phyloP scores from a whole-genome alignment of 2,888 invertebrate species.

The Stenichneumon culpator region DNA sequence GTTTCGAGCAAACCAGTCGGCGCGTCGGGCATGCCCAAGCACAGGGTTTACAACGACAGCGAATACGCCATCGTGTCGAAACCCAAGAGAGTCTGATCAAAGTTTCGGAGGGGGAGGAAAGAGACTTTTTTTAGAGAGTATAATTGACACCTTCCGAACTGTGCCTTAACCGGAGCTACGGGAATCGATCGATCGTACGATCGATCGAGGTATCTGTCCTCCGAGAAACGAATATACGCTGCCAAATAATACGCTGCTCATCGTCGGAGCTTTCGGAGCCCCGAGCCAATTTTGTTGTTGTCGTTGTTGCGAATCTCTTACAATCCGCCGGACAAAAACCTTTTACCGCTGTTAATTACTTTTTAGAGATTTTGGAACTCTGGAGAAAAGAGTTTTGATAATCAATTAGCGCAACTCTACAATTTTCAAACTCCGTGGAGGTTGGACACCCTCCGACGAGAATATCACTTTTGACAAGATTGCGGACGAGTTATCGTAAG shows the following conservation, averaged over 20 bases:
- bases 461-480: background rate
- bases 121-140: background rate
- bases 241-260: conserved; percentile 41
- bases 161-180: conserved; percentile 55
- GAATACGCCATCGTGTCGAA: conserved; percentile 95
- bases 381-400: background rate
- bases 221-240: conserved; percentile 42
- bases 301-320: background rate
- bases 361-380: background rate
- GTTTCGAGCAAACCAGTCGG: conserved; percentile 84
- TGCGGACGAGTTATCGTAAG: background rate
- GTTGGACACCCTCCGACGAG: background rate
- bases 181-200: conserved; percentile 25
- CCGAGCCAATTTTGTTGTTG: background rate
- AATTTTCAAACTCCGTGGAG: background rate
- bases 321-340: background rate
- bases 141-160: conserved; percentile 15
- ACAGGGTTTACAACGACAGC: conserved; percentile 91
- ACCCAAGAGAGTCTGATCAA: conserved; percentile 91
- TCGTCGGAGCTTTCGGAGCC: background rate
- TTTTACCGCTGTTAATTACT: conserved; percentile 1
- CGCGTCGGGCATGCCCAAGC: conserved; percentile 86
- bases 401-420: background rate
- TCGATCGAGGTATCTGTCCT: conserved; percentile 12
- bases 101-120: conserved; percentile 25